A percentile compares a stretch with the other conserved stretches of the same genome.
These are phyloP conservation scores for Periplaneta americana DNA, from an alignment of 1,140 invertebrate species.

Conservation along the genomic window DNA sequence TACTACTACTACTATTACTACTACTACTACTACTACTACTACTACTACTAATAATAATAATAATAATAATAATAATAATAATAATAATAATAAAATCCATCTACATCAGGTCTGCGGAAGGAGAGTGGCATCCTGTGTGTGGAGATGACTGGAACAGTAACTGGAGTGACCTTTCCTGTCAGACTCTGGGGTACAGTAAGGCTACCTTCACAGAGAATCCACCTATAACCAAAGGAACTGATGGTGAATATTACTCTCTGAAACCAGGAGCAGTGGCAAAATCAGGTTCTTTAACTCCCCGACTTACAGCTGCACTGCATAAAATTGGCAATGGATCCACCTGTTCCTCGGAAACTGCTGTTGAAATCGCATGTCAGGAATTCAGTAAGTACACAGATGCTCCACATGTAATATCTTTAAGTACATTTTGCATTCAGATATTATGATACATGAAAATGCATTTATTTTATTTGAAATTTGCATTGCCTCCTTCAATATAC, in stretches of 20 bases:
- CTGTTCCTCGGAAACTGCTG: slow-evolving; percentile 40
- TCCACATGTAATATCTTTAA: no score
- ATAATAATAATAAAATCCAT: no score
- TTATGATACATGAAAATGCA: no score
- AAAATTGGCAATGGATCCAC: slow-evolving; percentile 23
- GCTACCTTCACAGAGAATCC: slow-evolving; percentile 10
- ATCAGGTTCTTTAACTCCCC: background rate
- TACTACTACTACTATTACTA: no score
- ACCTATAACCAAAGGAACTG: background rate
- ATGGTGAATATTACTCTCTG: slow-evolving; percentile 1
- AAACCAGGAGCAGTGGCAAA: background rate
- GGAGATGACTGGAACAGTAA: slow-evolving; percentile 46
- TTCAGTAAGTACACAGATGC: slow-evolving; percentile 43
- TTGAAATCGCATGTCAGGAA: slow-evolving; percentile 50
- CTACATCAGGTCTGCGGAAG: slow-evolving; percentile 29
- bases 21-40: no score
- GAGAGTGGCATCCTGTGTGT: slow-evolving; percentile 43
- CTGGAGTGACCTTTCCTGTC: slow-evolving; percentile 48
- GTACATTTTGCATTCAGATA: no score
- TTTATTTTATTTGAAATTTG: no score
- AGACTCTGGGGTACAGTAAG: slow-evolving; percentile 42
- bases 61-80: no score
- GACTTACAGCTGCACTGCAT: background rate
- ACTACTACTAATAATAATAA: no score
- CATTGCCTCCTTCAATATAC: no score